phyloP scores from a whole-genome alignment of 2,113 vertebrate species.

The Rhombomys opimus region DNA sequence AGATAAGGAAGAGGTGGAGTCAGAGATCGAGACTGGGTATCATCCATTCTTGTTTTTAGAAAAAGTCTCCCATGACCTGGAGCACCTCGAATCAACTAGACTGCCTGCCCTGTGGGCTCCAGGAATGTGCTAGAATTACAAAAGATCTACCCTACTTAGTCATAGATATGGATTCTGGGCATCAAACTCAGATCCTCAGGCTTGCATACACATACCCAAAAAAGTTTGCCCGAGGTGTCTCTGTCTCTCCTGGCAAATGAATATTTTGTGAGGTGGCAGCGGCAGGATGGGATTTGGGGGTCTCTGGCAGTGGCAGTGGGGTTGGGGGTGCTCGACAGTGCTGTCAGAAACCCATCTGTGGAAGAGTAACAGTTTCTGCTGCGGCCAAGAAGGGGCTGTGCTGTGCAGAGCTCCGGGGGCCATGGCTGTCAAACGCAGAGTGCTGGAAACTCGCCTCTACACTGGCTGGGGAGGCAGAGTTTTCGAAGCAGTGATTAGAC shows the following conservation, averaged over 20 bases:
- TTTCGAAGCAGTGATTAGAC: slow-evolving; percentile 86
- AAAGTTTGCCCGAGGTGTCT: not conserved
- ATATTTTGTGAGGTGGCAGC: too few species aligned
- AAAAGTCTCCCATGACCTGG: not conserved
- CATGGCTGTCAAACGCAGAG: slow-evolving; percentile 61
- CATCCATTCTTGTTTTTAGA: not conserved
- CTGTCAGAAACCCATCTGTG: rapidly evolving
- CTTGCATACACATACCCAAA: not conserved
- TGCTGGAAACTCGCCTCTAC: slow-evolving; percentile 73
- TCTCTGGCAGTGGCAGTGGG: too few species aligned
- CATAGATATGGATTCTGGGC: not conserved
- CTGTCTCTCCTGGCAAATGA: not conserved
- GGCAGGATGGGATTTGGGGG: not conserved
- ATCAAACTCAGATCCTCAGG: not conserved
- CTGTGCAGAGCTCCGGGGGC: not conserved
- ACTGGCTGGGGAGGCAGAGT: slow-evolving; percentile 70
- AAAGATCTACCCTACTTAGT: not conserved
- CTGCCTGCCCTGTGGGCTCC: not conserved
- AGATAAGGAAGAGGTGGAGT: not conserved
- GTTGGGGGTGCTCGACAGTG: rapidly evolving
- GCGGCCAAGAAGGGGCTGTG: not conserved
- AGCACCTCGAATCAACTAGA: not conserved
- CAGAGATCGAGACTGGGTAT: not conserved
- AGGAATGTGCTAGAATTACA: not conserved
- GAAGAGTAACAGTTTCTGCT: not conserved